Base-by-base conservation (phyloP, 1,140 invertebrate species). In the Microplitis demolitor region DNA sequence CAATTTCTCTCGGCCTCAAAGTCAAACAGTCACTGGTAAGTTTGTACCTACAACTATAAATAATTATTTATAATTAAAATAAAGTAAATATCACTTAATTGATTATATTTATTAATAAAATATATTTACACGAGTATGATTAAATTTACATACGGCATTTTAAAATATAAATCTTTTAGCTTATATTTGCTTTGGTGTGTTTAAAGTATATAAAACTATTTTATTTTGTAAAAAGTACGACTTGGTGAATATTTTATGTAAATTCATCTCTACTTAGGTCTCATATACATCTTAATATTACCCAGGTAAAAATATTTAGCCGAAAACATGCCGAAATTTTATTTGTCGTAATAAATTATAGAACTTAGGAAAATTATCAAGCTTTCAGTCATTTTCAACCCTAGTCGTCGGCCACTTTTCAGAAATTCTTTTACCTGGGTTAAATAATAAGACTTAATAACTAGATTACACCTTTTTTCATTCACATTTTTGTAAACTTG, bases 11-110 rank as follows among this genome's bases (percentile, higher is more conserved):
- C 86, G 86, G 68, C 78, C 80, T 34, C 84, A 84, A 76, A 87
- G 79, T 78, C 85, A 87, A 66, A 82, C 84, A 61, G 79, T 83
- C 70, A 85, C 84, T 79, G 86, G 86, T 87, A 79, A 85, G 84
- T 85, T 72, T 16, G 6, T 66, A 11, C 11, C 8, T 24, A 60
- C 13, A 33, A 4, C 8, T 62, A 8, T 34, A 61, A 62, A 70
- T 61, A 31, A 37, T 50, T 6, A 31, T 8, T 50, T n/a, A 50
- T n/a, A 63, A 63, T 13, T 62, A 37, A 14, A 13, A 14, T 6
- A 63, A 54, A 14, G 53, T 14, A 14, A 14, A 54, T 54, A 54
- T 54, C 13, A 16, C 16, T 14, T 54, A 14, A 54, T 54, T 54
- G 16, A n/a, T 45, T 45, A 45, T 45, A 45, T 45, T 45, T 45